Evolutionary conservation across 1,140 invertebrate species (phyloP), one percentile per base, ranked within the genome.

Genomic region (Diploscapter pachys): DNA sequence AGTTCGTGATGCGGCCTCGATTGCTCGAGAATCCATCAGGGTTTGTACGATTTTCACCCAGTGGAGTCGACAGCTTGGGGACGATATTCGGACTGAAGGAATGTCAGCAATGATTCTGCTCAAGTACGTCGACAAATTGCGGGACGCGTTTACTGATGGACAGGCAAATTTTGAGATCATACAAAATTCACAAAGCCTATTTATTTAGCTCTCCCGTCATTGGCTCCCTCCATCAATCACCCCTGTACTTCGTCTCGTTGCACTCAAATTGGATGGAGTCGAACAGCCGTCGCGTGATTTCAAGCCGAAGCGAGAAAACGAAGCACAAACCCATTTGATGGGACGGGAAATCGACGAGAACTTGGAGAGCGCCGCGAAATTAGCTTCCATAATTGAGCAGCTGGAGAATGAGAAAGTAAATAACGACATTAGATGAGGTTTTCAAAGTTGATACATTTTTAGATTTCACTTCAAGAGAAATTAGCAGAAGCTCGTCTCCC

Each of bases 11-110:
- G 77, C 77, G n/a, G 70, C 77, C 3, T 8, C 73, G 65, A 78
- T 66, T 56, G 77, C 77, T 31, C n/a, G 77, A 51, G 77, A 78
- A 11, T 79, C 77, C 57, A 74, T 78, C 52, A 78, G 70, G 57
- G 77, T 78, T 4, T 78, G 75, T 59, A 67, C 59, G 9, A 75
- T 78, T 11, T 78, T 78, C 69, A 77, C 77, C 2, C 71, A 76
- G 13, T 78, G 77, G 77, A 74, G 71, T n/a, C 13, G 75, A 31
- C 54, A 73, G 11, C 70, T 78, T 57, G 77, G 77, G 63, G 77
- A 77, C 68, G 52, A 48, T 48, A 52, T 31, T 74, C 51, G 5
- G n/a, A 48, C 59, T 63, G 4, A 5, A 11, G 13, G 4, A 2
- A 71, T 63, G 2, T 65, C 51, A 64, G 5, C 11, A 31, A 50